These are phyloP conservation scores for Diorhabda elongata DNA, from an alignment of 1,140 invertebrate genomes.

Conservation along the genomic window DNA sequence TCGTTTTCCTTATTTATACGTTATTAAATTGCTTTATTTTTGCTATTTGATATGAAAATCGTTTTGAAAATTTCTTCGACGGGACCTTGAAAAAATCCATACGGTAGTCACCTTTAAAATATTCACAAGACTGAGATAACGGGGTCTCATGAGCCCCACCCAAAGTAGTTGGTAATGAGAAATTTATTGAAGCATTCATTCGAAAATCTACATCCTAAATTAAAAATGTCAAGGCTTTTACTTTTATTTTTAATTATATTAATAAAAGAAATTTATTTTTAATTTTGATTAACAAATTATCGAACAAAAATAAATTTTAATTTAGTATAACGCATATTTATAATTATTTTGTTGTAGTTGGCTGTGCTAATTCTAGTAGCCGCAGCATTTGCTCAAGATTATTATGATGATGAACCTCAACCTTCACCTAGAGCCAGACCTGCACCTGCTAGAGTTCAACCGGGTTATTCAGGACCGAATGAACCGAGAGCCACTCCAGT, in stretches of 20 bases:
- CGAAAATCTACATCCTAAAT: not conserved
- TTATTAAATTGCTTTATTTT: no score
- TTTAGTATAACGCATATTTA: not conserved
- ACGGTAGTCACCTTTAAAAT: not conserved
- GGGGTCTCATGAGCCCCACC: not conserved
- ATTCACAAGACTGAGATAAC: constrained; percentile 2
- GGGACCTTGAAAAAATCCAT: not conserved
- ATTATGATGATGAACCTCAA: constrained; percentile 56
- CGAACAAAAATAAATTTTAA: not conserved
- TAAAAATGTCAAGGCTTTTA: not conserved
- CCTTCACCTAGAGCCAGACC: constrained; percentile 46
- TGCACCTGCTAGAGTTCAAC: constrained; percentile 48
- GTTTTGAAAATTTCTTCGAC: not conserved
- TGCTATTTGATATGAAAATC: not conserved
- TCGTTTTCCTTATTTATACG: no score
- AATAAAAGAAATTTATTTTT: no score
- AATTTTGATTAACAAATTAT: not conserved
- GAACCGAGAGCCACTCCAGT: constrained; percentile 63
- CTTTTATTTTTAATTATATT: not conserved
- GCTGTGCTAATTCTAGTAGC: constrained; percentile 44
- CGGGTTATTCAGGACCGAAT: constrained; percentile 46
- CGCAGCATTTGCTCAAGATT: constrained; percentile 55
- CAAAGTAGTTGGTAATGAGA: not conserved
- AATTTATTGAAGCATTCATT: not conserved
- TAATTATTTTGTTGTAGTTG: constrained; percentile 44